A percentile compares a stretch with the other conserved stretches of the same genome.
These are phyloP conservation scores for Colistium nudipinnis DNA, from an alignment of 2,113 vertebrate genomes.

Conservation along the genomic window DNA sequence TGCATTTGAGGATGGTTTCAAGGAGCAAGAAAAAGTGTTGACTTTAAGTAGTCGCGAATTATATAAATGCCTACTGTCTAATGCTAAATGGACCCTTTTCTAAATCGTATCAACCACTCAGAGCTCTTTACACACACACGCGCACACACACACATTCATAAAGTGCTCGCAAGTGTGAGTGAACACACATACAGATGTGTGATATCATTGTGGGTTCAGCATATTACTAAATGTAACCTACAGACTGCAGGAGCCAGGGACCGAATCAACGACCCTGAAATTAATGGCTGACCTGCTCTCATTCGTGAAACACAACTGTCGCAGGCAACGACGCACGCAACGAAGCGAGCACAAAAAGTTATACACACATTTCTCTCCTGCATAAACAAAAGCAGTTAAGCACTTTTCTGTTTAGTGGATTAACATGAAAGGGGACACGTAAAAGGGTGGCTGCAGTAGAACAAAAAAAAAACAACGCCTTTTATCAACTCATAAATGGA, in stretches of 20 bases:
- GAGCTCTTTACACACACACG: not conserved
- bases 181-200: not conserved
- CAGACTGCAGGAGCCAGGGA: not conserved
- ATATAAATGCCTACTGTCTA: slow-evolving; percentile 11
- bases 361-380: slow-evolving; percentile 5
- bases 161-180: not conserved
- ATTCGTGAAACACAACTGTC: not conserved
- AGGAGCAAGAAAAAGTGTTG: slow-evolving; percentile 3
- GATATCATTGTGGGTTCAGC: not conserved
- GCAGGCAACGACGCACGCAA: slow-evolving; percentile 1
- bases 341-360: not conserved
- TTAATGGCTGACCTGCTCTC: not conserved
- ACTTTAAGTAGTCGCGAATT: slow-evolving; percentile 4
- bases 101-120: not conserved
- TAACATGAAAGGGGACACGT: slow-evolving; percentile 3
- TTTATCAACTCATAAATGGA: slow-evolving; percentile 11
- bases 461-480: not conserved
- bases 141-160: not conserved
- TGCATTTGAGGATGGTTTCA: not conserved
- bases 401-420: slow-evolving; percentile 2
- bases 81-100: not conserved
- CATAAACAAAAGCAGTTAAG: slow-evolving; percentile 12
- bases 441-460: no score
- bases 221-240: not conserved
- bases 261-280: not conserved